These are phyloP conservation scores for Dasyornis broadbenti DNA, from an alignment of 2,113 vertebrate genomes.

Conservation along the genomic window DNA sequence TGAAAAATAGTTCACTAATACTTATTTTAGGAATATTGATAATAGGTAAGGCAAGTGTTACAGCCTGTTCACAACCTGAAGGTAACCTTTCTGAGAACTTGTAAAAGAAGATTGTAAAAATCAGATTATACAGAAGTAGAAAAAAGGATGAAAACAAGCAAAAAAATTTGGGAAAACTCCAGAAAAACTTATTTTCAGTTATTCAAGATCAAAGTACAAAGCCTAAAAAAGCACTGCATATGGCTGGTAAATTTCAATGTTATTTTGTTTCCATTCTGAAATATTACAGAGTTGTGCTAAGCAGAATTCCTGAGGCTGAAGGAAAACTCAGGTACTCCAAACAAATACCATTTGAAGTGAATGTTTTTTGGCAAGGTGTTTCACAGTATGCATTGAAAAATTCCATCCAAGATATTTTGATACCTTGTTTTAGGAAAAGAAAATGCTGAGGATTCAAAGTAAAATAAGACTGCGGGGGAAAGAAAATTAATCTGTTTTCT, in stretches of 20 bases:
- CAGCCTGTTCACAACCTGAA: not conserved
- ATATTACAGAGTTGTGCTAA: constrained; percentile 4
- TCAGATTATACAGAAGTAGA: not conserved
- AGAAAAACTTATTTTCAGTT: not conserved
- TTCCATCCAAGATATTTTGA: constrained; percentile 54
- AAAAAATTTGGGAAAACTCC: not conserved
- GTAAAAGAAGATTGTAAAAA: not conserved
- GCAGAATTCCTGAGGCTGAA: constrained; percentile 61
- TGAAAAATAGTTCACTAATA: not conserved
- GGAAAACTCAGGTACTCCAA: constrained; percentile 58
- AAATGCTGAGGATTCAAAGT: constrained; percentile 55
- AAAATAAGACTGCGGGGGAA: constrained; percentile 13
- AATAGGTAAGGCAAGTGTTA: not conserved
- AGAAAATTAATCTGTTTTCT: constrained; percentile 42
- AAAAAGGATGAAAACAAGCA: not conserved
- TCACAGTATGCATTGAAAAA: constrained; percentile 21
- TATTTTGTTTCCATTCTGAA: constrained; percentile 39
- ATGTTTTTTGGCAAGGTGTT: constrained; percentile 49
- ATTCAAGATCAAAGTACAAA: not conserved
- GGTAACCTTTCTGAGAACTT: not conserved
- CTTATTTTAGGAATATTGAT: not conserved
- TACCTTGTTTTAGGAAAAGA: constrained; percentile 60
- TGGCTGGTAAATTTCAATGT: not conserved
- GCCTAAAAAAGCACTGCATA: not conserved
- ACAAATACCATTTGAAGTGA: constrained; percentile 57